Evolutionary conservation across 2,113 vertebrate genomes (phyloP), one percentile per base, ranked within the genome.

Genomic region (Bubo scandiacus): DNA sequence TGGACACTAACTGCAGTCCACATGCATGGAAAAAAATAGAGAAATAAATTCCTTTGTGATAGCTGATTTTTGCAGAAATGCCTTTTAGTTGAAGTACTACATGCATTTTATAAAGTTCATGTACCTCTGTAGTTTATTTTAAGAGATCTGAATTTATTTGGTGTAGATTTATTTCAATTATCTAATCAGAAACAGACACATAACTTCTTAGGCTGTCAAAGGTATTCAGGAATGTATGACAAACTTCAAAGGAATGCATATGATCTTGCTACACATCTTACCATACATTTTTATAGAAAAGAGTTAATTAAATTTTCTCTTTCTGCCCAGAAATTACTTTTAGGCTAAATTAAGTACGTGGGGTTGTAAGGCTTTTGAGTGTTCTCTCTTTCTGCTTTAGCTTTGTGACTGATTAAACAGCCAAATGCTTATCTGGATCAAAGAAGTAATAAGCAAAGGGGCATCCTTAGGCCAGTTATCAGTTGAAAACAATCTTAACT

Each of bases 111-210:
- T 54, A 86, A 94, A 97, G 89, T 97, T 97, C 93, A 95, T 49
- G 72, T 90, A 71, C 93, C 81, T 96, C 83, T 95, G 91, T 84
- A 95, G 80, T 98, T 97, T 97, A 96, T 98, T 97, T 97, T 97
- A 96, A 97, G 94, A 95, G 82, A 91, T 96, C 78, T 71, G 32
- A 97, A 97, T 98, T 98, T 98, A 97, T 97, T 97, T 97, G 96
- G 96, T 95, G 88, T 94, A 96, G 93, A 96, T 96, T 98, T 96
- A 96, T 97, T 96, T 97, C 97, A 98, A 97, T 97, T 98, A 98
- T 98, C 95, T 98, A 98, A 98, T 98, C 97, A 98, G 97, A 98
- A 98, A 95, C 98, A 98, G 98, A 96, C 97, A 93, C 81, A 88
- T 65, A 92, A 90, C 90, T 95, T 96, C 90, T 94, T 93, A 94